phyloP scores from a whole-genome alignment of 2,797 vertebrate genomes.

The Ceyx erithaca region DNA sequence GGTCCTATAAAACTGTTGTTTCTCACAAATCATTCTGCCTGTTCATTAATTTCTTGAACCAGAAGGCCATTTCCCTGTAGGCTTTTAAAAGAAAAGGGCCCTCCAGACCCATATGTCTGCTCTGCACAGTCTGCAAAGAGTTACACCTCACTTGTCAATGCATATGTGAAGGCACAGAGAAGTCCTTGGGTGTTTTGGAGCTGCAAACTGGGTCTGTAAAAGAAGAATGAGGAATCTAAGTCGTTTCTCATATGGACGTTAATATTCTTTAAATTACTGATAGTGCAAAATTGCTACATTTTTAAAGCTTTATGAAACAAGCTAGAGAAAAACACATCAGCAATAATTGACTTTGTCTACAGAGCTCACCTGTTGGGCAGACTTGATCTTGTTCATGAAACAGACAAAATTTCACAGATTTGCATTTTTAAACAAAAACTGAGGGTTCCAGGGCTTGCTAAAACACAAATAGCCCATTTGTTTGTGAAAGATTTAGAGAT shows the following conservation, averaged over 20 bases:
- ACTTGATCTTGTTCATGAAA: background rate
- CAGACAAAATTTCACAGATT: background rate
- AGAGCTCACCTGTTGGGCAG: background rate
- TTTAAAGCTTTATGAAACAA: background rate
- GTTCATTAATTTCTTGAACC: conserved; percentile 39
- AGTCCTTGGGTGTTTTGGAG: background rate
- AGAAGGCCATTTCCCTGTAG: background rate
- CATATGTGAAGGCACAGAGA: background rate
- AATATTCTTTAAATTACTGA: background rate
- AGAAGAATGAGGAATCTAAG: background rate
- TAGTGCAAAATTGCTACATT: background rate
- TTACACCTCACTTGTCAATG: background rate
- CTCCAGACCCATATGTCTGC: background rate
- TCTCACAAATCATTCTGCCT: conserved; percentile 66
- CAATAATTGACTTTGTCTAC: background rate
- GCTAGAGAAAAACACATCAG: background rate
- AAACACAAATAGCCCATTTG: background rate
- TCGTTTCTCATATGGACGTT: background rate
- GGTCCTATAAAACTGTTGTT: conserved; percentile 54
- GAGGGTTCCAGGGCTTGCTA: background rate
- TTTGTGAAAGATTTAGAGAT: background rate
- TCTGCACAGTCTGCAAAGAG: background rate
- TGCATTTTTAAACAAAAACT: background rate
- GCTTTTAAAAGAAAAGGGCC: background rate
- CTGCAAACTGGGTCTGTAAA: background rate